These are phyloP conservation scores for Dasyprocta punctata DNA, from an alignment of 2,113 vertebrate species.

Conservation along the genomic window DNA sequence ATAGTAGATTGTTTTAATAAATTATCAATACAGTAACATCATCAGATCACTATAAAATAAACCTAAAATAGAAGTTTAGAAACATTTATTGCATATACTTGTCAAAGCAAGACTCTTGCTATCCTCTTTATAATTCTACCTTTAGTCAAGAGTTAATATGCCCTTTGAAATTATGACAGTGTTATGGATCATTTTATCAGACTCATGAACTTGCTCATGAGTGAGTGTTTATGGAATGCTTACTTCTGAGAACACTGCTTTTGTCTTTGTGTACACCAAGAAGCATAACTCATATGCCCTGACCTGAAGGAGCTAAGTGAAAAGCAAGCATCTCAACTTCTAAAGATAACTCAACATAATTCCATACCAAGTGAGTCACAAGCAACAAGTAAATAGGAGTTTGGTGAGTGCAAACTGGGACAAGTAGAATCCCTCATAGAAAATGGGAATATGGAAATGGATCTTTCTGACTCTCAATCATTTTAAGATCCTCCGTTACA, in stretches of 20 bases:
- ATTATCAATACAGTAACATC: neutral
- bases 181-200: neutral
- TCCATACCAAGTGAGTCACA: neutral
- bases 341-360: neutral
- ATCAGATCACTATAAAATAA: conserved; percentile 28
- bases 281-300: neutral
- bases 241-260: neutral
- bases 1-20: neutral
- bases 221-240: neutral
- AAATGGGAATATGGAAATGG: neutral
- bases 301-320: neutral
- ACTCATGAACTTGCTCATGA: neutral
- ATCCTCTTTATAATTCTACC: neutral
- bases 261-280: neutral
- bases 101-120: neutral
- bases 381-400: neutral
- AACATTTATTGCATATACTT: neutral
- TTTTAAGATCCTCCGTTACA: neutral
- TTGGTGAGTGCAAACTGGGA: neutral
- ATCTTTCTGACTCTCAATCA: neutral
- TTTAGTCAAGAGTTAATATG: neutral
- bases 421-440: neutral
- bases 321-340: neutral
- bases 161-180: neutral
- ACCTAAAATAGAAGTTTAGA: neutral